A percentile compares a stretch with the other conserved stretches of the same genome.
Evolutionary conservation across 2,113 vertebrate genomes (phyloP).

Genomic region (Myotis davidii): DNA sequence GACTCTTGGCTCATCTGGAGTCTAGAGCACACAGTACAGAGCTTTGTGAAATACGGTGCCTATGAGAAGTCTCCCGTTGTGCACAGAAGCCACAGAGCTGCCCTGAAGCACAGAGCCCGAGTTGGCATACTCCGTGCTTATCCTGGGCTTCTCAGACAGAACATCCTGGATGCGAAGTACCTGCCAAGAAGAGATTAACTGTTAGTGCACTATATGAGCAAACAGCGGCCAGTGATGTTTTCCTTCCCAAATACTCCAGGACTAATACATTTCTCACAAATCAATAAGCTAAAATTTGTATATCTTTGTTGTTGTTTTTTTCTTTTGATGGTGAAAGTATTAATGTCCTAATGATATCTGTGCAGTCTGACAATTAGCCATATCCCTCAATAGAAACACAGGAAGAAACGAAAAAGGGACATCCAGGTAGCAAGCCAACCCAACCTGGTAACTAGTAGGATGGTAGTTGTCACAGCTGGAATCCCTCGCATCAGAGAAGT

Average conservation of each 20-base stretch:
- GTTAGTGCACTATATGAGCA: background rate
- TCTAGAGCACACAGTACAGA: slow-evolving; percentile 88
- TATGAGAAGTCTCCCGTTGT: slow-evolving; percentile 89
- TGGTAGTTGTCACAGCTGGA: background rate
- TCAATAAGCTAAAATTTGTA: background rate
- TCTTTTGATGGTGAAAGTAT: background rate
- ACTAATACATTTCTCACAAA: background rate
- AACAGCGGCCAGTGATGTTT: background rate
- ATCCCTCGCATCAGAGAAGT: background rate
- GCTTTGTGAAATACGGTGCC: slow-evolving; percentile 93
- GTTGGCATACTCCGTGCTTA: slow-evolving; percentile 90
- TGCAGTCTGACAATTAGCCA: background rate
- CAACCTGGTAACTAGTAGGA: background rate
- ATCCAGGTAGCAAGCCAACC: background rate
- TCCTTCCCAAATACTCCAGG: background rate
- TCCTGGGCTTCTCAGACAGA: slow-evolving; percentile 86
- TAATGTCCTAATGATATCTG: background rate
- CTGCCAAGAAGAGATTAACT: slow-evolving; percentile 72
- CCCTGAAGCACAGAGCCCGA: slow-evolving; percentile 89
- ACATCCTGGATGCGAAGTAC: slow-evolving; percentile 91
- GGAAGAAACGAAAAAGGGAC: background rate
- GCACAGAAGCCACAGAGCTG: slow-evolving; percentile 87
- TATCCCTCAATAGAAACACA: background rate
- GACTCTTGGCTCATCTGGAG: background rate
- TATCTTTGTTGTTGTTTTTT: background rate